Conservation (phyloP, 1,140 invertebrate species). For the Agraylea sexmaculata region DNA sequence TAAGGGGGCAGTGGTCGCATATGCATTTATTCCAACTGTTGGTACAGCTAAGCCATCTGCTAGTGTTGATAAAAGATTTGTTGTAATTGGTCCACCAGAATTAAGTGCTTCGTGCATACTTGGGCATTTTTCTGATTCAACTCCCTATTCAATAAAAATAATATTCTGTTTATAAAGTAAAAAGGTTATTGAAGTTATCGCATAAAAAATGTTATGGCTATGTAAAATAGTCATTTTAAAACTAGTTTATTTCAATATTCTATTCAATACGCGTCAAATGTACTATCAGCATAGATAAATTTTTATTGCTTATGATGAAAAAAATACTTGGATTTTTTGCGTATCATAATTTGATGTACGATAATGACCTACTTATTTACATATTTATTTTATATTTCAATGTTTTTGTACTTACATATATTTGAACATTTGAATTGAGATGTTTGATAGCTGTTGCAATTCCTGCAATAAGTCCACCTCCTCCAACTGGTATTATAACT, state of each 20-base stretch:
- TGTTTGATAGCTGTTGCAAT: slow-evolving; percentile 78
- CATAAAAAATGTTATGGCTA: no score
- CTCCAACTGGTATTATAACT: slow-evolving; percentile 76
- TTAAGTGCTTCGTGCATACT: slow-evolving; percentile 69
- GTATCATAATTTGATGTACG: no score
- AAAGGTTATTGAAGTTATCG: no score
- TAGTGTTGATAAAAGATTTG: slow-evolving; percentile 61
- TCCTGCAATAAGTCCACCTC: slow-evolving; percentile 81
- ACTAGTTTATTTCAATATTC: no score
- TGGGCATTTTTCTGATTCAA: slow-evolving; percentile 81
- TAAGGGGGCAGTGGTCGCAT: slow-evolving; percentile 58
- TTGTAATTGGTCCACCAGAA: slow-evolving; percentile 54
- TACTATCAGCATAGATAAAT: no score
- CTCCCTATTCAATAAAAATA: slow-evolving; percentile 51
- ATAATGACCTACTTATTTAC: no score
- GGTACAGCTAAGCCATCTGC: slow-evolving; percentile 90
- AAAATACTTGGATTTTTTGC: no score
- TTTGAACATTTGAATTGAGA: slow-evolving; percentile 62
- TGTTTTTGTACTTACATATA: slow-evolving; percentile 53
- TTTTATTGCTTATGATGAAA: no score
- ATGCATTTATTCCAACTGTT: slow-evolving; percentile 80
- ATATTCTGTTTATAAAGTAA: no score
- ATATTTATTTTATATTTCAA: no score
- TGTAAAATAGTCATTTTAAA: no score
- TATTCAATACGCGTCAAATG: no score